Evolutionary conservation across 2,113 vertebrate species (phyloP).

Genomic region (Phrynocephalus versicolor): DNA sequence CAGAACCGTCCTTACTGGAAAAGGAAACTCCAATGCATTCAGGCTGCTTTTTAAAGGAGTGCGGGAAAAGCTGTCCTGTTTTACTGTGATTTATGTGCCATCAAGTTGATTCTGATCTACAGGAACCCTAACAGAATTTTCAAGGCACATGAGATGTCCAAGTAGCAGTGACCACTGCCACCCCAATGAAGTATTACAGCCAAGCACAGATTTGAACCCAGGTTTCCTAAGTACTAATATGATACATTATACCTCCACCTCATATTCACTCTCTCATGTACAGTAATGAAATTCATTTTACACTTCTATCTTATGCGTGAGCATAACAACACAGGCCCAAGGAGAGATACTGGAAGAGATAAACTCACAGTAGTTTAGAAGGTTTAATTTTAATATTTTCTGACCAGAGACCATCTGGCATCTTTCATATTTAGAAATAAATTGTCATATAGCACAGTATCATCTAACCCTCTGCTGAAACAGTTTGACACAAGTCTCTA

Average conservation of each 20-base stretch:
- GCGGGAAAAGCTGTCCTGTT: not conserved
- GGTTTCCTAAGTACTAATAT: no score
- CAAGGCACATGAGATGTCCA: no score
- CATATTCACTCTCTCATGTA: no score
- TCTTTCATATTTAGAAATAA: constrained; percentile 24
- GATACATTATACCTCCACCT: no score
- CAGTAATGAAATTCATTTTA: no score
- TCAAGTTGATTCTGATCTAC: not conserved
- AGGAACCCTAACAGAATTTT: no score
- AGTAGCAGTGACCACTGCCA: no score
- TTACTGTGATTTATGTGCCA: no score
- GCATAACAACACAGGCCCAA: not conserved
- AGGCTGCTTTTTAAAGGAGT: not conserved
- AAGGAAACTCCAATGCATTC: not conserved
- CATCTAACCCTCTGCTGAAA: constrained; percentile 22
- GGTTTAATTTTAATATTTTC: constrained; percentile 60
- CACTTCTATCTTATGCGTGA: not conserved
- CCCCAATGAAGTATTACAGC: no score
- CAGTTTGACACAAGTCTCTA: not conserved
- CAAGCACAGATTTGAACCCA: no score
- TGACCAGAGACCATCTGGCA: constrained; percentile 54
- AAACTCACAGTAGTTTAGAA: constrained; percentile 32
- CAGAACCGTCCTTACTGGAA: not conserved
- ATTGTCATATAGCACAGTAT: constrained; percentile 30
- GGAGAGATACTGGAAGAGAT: not conserved